Base-by-base conservation (phyloP, 2,797 vertebrate species). In the Myripristis murdjan region DNA sequence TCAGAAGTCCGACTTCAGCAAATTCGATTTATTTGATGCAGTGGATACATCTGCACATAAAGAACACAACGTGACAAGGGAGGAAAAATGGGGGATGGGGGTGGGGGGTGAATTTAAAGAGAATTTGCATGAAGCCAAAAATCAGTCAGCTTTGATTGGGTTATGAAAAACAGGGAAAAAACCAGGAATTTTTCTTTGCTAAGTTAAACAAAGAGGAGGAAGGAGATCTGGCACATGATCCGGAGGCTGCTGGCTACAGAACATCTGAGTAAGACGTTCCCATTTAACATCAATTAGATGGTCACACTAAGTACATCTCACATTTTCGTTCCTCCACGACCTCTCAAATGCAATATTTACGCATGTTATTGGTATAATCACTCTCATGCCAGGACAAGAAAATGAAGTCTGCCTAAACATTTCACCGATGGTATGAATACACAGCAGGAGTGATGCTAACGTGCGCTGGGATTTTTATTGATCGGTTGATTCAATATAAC, bases 401-500 rank as follows among this genome's bases (percentile, higher is more conserved):
- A 66, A 23, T 14, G 26, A 70, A 47, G 56, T 54, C 62, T 58
- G 64, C 77, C 47, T 37, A 71, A 87, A 71, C 72, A 74, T 41
- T 46, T 44, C 0, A 0, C 20, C 64, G 63, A 73, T 67, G 53
- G 69, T 68, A 58, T 16, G 44, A 57, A 67, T 84, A 53, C 52
- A 73, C 67, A 28, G 37, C 58, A 60, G 47, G 24, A 24, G 53
- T 62, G 24, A 67, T 44, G 46, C 53, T 67, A 35, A 68, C 16
- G 24, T 15, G 33, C 1, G 33, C 12, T 64, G 41, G 23, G 20
- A 60, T 81, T 59, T 71, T 15, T 49, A 55, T 58, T 79, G 70
- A 83, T 69, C 66, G 80, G 81, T 57, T 73, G 58, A 85, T 84
- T 73, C 26, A 62, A 51, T 82, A 85, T 72, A 75, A 87, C 74